Base-by-base conservation (phyloP, 2,113 vertebrate genomes). In the Corapipo altera region DNA sequence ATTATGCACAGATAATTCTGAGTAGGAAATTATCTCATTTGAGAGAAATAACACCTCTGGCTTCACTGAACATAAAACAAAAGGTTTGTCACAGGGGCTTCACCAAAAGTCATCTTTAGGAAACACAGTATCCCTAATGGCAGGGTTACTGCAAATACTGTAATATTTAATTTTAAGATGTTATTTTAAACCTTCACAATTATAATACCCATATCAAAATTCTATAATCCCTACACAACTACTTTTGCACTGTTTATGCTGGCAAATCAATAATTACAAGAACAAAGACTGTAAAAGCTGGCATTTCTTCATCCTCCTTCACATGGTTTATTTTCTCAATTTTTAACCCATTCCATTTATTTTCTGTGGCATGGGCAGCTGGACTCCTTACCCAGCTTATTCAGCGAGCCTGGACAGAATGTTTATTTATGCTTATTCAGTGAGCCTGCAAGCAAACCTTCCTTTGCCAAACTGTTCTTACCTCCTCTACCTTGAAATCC, bases 1-100 rank as follows among this genome's bases (percentile, higher is more conserved):
- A 93, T 89, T 80, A 73, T n/a, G 55, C 66, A 82, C 32, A 55
- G 62, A 73, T 73, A 37, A 86, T 83, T 91, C 39, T 4, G 13
- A 94, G 71, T 52, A 1, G 3, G 83, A 94, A 92, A 87, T 85
- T 15, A 85, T 76, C 78, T 93, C 70, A 80, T 89, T 91, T 93
- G 67, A 83, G 67, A 83, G 77, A 89, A 95, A 70, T 76, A 91
- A 85, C 74, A 91, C 44, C 71, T 77, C 78, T 83, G 78, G n/a
- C 67, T 91, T 79, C 75, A 70, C 37, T 62, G 66, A 89, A 70
- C 86, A 80, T 85, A 93, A 96, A 96, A 72, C 59, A 91, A 93
- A 76, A 30, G 22, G 48, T 57, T 89, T 89, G 49, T 84, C 37
- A 32, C 11, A 26, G 41, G 41, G 44, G 37, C 21, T 82, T 83